These are phyloP conservation scores for Tachysurus vachellii DNA, from an alignment of 2,113 vertebrate species.

Conservation along the genomic window DNA sequence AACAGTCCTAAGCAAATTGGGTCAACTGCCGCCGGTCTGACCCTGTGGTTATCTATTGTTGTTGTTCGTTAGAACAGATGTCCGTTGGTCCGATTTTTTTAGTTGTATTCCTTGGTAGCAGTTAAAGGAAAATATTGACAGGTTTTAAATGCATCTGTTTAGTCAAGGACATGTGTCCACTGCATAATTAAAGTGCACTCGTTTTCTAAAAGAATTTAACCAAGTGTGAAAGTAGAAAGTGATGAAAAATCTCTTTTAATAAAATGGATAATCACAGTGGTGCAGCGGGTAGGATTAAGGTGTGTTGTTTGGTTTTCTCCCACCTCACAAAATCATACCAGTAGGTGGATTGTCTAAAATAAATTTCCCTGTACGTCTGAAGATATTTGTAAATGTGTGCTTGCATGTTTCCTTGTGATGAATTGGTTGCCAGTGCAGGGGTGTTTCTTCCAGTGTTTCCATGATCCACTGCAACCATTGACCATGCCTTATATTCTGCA, in stretches of 20 bases:
- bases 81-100: slow-evolving; percentile 1
- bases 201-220: not conserved
- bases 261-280: not conserved
- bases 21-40: slow-evolving; percentile 44
- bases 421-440: not conserved
- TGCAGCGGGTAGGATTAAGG: not conserved
- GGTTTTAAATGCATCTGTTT: not conserved
- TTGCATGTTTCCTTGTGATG: too few species aligned
- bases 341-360: not conserved
- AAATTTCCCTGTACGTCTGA: not conserved
- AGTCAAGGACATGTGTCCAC: not conserved
- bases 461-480: not conserved
- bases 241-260: not conserved
- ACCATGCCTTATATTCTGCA: not conserved
- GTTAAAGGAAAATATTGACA: not conserved
- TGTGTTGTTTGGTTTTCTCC: not conserved
- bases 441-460: not conserved
- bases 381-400: not conserved
- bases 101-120: not conserved
- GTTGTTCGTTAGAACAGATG: not conserved
- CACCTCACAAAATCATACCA: not conserved
- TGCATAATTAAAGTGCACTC: not conserved
- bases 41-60: slow-evolving; percentile 23
- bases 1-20: slow-evolving; percentile 42
- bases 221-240: not conserved